Percentiles rank a stretch among this genome's conserved stretches.
Evolutionary conservation across 2,797 vertebrate species (phyloP).

Genomic region (Sarcophilus harrisii): DNA sequence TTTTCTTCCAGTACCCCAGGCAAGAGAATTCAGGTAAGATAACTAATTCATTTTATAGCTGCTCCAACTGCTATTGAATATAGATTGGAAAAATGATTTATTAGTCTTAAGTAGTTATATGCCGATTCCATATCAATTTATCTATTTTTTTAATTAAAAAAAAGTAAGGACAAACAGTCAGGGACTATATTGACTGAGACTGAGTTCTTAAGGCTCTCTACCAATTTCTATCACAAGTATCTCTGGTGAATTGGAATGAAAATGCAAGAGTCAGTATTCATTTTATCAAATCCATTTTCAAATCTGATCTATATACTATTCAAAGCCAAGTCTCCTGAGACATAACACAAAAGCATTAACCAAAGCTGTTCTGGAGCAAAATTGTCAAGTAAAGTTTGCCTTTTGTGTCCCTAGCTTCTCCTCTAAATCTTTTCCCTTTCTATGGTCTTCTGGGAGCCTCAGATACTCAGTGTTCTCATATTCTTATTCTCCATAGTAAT

Average conservation of each 20-base stretch:
- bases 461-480: neutral
- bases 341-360: neutral
- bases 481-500: neutral
- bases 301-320: neutral
- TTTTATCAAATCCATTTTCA: neutral
- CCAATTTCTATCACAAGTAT: neutral
- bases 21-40: slow-evolving; percentile 70
- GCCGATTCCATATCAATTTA: slow-evolving; percentile 54
- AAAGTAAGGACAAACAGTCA: no score
- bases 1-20: slow-evolving; percentile 79
- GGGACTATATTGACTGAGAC: no score
- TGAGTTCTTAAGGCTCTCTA: neutral
- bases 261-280: neutral
- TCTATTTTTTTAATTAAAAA: no score
- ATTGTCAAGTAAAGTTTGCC: neutral
- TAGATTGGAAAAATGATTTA: slow-evolving; percentile 82
- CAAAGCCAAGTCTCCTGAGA: slow-evolving; percentile 47
- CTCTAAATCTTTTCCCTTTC: slow-evolving; percentile 17
- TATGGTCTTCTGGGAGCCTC: neutral
- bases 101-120: slow-evolving; percentile 79
- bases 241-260: neutral
- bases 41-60: slow-evolving; percentile 81
- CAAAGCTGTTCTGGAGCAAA: slow-evolving; percentile 10
- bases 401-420: slow-evolving; percentile 36
- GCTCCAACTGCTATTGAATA: slow-evolving; percentile 75